phyloP scores from a whole-genome alignment of 2,113 vertebrate genomes.

The Phylloscopus trochilus region DNA sequence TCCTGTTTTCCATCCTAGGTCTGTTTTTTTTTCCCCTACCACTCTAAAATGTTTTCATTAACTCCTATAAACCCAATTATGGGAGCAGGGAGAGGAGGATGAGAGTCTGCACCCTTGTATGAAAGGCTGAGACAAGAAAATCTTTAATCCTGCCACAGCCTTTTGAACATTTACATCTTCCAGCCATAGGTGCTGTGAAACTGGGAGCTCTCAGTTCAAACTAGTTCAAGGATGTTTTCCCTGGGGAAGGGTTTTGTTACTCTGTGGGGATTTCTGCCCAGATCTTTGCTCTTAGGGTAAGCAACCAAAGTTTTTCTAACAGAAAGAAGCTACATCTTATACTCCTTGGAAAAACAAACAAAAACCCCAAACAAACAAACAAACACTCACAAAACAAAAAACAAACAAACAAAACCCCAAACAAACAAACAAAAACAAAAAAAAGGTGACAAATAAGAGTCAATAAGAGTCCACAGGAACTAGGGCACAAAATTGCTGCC shows the following conservation, averaged over 20 bases:
- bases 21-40: not conserved
- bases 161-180: not conserved
- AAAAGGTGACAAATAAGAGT: not conserved
- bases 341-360: not conserved
- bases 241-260: not conserved
- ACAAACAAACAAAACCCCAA: too few relatives aligned
- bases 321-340: not conserved
- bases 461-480: not conserved
- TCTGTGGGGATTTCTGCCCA: not conserved
- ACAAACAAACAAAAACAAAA: not conserved
- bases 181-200: not conserved
- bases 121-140: not conserved
- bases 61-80: not conserved
- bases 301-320: not conserved
- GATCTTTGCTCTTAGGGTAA: not conserved
- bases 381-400: too few relatives aligned
- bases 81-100: not conserved
- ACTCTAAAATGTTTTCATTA: not conserved
- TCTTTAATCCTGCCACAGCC: not conserved
- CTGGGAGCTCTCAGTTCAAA: not conserved
- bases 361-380: too few relatives aligned
- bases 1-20: not conserved
- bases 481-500: slow-evolving; percentile 39
- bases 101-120: not conserved
- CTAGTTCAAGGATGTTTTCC: not conserved